Evolutionary conservation across 53 echinoderm and acorn worm genomes (phyloP), one percentile per base, ranked within the genome.

Genomic region (Antedon mediterranea): DNA sequence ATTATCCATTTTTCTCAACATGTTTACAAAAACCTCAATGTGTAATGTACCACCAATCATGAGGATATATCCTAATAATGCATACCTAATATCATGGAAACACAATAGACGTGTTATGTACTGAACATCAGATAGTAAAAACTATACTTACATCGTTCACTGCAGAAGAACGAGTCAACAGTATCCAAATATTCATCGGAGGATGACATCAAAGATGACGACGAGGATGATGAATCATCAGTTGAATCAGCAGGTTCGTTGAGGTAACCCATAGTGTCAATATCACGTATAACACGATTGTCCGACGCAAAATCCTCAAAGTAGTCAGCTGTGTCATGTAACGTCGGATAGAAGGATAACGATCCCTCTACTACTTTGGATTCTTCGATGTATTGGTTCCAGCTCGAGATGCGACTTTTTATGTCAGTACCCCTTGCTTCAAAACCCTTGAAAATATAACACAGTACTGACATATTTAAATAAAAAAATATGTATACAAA

Each of bases 401-500:
- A 94, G 30, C 85, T 88, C 26, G 87, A 77, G 0, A 89, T 85
- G 9, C 94, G 87, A 74, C 83, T 72, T 30, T 91, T 87, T 83
- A 94, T 94, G 72, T 71, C 79, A 5, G 94, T 94, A 32, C 91
- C 89, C 28, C 94, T 82, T 71, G 94, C 89, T 81, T 94, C 94
- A 87, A 94, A 94, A 74, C 94, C 94, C 94, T 94, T 71, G 11
- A 14, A 28, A 28, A 15, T 57, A 26, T 57, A 73, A 73, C 28
- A 0, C 31, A n/a, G 15, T 37, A 37, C 4, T 37, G 11, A 37
- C 11, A 37, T 37, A 11, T 11, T 37, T 37, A 37, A 37, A 37
- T 37, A 11, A 37, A 37, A 37, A 37, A 37, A 37, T 37, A 37
- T 37, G 37, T 37, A 4, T n/a, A n/a, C n/a, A n/a, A n/a, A n/a